A percentile compares a stretch with the other conserved stretches of the same genome.
Conservation (phyloP, 53 echinoderm and acorn worm genomes). For the Henricia sp. region DNA sequence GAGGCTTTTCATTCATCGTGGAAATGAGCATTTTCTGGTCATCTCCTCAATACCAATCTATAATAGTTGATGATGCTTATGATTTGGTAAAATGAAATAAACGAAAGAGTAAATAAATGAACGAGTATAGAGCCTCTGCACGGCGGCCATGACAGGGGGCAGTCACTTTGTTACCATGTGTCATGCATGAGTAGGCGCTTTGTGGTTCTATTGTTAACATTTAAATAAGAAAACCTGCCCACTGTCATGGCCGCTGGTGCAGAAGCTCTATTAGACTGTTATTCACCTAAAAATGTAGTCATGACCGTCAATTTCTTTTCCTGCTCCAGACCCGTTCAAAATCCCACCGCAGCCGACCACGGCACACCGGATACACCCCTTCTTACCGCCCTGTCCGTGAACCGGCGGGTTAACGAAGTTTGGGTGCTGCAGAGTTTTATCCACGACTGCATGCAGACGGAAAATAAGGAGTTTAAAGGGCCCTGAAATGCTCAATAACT, state of each 20-base stretch:
- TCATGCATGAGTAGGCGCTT: no score
- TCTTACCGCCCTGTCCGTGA: constrained; percentile 3
- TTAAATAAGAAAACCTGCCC: not conserved
- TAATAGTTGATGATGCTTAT: no score
- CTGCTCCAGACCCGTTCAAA: constrained; percentile 86
- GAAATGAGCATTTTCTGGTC: no score
- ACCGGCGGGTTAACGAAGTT: constrained; percentile 78
- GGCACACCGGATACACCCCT: constrained; percentile 85
- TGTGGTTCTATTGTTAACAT: no score
- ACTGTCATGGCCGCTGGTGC: not conserved
- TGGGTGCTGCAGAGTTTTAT: constrained; percentile 67
- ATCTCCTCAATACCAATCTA: no score
- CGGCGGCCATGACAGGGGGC: no score
- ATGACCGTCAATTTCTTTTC: constrained; percentile 88
- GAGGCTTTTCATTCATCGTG: no score
- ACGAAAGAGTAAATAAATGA: no score
- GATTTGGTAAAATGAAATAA: no score
- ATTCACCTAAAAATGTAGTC: constrained; percentile 92
- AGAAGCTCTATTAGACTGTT: not conserved
- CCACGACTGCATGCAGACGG: constrained; percentile 61
- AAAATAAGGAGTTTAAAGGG: not conserved
- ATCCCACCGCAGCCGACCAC: constrained; percentile 95
- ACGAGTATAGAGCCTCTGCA: no score
- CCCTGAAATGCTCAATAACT: no score
- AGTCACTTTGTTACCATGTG: no score